These are phyloP conservation scores for Dendrolimus houi DNA, from an alignment of 2,888 invertebrate species.

Conservation along the genomic window DNA sequence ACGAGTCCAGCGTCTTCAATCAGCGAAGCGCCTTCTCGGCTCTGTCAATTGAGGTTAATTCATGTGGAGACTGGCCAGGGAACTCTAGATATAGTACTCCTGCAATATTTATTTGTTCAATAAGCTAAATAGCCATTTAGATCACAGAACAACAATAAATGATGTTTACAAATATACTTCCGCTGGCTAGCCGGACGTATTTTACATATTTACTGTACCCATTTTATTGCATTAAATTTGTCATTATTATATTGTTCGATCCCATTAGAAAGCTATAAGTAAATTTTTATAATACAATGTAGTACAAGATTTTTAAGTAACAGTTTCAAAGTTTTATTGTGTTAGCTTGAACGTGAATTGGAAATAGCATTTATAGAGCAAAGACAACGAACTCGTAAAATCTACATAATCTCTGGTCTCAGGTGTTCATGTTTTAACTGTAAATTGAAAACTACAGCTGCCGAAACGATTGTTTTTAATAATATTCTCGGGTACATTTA, in stretches of 20 bases:
- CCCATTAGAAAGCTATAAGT: no score
- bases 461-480: conserved; percentile 10
- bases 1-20: conserved; percentile 59
- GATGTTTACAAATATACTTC: neutral
- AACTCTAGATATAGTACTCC: conserved; percentile 60
- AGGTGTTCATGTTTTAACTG: conserved; percentile 12
- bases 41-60: conserved; percentile 75
- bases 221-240: no score
- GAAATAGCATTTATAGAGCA: conserved; percentile 59
- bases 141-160: conserved; percentile 10
- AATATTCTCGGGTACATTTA: neutral
- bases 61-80: conserved; percentile 65
- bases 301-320: no score
- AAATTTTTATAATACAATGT: no score
- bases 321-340: conserved; percentile 39
- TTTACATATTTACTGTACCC: no score
- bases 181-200: neutral
- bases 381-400: conserved; percentile 73
- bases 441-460: neutral
- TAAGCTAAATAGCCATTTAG: conserved; percentile 58
- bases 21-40: conserved; percentile 69
- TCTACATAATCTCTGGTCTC: conserved; percentile 31
- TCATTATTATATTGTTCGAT: no score
- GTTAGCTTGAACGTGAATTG: conserved; percentile 33
- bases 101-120: conserved; percentile 68